A percentile compares a stretch with the other conserved stretches of the same genome.
Conservation (phyloP, 2,888 invertebrate species). For the Frankliniella fusca region DNA sequence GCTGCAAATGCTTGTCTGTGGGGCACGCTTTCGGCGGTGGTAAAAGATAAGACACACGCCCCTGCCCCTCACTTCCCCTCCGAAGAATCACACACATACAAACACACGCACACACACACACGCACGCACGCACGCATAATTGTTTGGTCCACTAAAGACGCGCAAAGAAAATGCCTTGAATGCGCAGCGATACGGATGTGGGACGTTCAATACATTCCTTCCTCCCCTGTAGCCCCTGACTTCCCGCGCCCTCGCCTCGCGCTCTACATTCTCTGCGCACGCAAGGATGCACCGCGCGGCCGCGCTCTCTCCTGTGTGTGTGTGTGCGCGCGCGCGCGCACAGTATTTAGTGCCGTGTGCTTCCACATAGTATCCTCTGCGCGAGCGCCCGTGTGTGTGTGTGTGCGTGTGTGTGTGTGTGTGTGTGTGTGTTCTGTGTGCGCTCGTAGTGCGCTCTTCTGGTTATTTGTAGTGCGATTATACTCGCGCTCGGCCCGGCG, state of each 20-base stretch:
- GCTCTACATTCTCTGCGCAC: background rate
- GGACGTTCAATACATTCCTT: background rate
- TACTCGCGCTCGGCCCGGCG: background rate
- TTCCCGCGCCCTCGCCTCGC: background rate
- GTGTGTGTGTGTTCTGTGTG: background rate
- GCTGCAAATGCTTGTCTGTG: too few species aligned
- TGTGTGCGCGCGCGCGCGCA: too few species aligned
- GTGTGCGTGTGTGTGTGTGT: too few species aligned
- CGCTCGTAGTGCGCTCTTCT: background rate
- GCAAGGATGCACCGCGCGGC: background rate
- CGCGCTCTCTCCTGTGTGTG: too few species aligned
- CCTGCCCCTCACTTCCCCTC: background rate
- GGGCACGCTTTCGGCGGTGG: background rate
- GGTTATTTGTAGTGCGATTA: constrained; percentile 26
- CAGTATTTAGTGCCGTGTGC: too few species aligned
- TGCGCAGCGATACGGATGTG: background rate
- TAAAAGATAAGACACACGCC: background rate
- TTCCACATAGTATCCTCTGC: too few species aligned
- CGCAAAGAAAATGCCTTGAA: too few species aligned
- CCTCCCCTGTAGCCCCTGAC: too few species aligned
- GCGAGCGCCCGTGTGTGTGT: background rate
- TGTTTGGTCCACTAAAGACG: background rate
- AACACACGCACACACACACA: background rate
- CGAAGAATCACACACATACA: background rate
- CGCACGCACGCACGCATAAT: background rate